Conservation (phyloP, 1,140 invertebrate genomes). For the Ceratosolen fusciceps region DNA sequence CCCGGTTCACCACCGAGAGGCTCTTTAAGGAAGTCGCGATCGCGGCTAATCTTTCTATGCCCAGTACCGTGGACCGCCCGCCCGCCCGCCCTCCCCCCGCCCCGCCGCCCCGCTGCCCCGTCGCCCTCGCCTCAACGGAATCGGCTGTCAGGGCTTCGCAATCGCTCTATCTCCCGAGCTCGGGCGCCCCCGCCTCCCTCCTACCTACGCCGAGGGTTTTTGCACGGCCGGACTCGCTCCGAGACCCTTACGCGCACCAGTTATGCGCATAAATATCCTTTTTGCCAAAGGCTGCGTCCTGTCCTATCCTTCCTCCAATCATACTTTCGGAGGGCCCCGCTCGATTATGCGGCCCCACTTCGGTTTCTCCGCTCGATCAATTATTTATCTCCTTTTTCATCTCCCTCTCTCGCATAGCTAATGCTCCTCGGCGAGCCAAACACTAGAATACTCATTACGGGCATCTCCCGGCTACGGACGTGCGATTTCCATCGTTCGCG, state of each 20-base stretch:
- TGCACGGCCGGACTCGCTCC: background rate
- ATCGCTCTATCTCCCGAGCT: background rate
- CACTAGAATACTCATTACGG: constrained; percentile 12
- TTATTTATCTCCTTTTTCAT: constrained; percentile 22
- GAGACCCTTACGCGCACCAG: background rate
- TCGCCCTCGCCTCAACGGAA: too few relatives aligned
- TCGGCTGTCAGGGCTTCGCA: too few relatives aligned
- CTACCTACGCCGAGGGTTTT: background rate
- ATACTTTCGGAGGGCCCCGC: background rate
- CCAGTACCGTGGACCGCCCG: too few relatives aligned
- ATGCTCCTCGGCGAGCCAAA: background rate
- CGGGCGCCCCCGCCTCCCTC: background rate
- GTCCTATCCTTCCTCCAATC: background rate
- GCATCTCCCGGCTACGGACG: too few relatives aligned
- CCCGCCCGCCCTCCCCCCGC: too few relatives aligned
- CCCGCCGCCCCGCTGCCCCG: too few relatives aligned
- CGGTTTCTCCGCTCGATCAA: background rate
- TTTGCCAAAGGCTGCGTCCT: background rate
- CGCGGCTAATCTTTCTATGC: too few relatives aligned
- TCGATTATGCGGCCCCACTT: constrained; percentile 8
- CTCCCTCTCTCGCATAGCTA: background rate
- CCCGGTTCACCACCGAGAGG: background rate
- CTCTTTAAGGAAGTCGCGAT: background rate
- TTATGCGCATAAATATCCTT: constrained; percentile 6
- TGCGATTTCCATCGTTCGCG: constrained; percentile 7